phyloP scores from a whole-genome alignment of 2,888 invertebrate species.

The Drosophila robusta region DNA sequence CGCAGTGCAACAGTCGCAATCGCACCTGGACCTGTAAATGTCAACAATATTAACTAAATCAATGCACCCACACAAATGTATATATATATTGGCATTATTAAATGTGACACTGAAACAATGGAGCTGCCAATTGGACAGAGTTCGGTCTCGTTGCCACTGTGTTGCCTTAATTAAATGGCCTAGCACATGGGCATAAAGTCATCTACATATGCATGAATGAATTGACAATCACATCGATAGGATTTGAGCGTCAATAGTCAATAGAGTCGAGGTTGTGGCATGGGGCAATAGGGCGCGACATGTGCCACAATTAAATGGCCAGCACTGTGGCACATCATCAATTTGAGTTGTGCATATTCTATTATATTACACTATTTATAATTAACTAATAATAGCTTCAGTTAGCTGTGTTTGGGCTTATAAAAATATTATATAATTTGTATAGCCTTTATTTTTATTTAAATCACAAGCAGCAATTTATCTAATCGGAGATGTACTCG shows the following conservation, averaged over 20 bases:
- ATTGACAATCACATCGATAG: conserved; percentile 11
- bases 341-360: no score
- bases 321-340: neutral
- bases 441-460: no score
- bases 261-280: no score
- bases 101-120: conserved; percentile 36
- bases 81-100: conserved; percentile 61
- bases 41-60: conserved; percentile 36
- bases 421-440: no score
- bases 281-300: no score
- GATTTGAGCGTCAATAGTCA: neutral
- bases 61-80: conserved; percentile 10
- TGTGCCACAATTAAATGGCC: neutral
- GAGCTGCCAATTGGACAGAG: conserved; percentile 13
- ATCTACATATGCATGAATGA: conserved; percentile 19
- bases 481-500: no score
- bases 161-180: conserved; percentile 56
- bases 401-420: no score
- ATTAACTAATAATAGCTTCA: neutral
- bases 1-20: conserved; percentile 37
- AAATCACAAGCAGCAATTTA: no score
- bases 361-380: neutral
- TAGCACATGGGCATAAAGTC: conserved; percentile 14
- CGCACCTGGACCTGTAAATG: conserved; percentile 22
- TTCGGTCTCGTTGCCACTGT: conserved; percentile 1